Percentiles rank a stretch among this genome's conserved stretches.
Conservation (phyloP, 2,797 vertebrate genomes). For the Ispidina lecontei region DNA sequence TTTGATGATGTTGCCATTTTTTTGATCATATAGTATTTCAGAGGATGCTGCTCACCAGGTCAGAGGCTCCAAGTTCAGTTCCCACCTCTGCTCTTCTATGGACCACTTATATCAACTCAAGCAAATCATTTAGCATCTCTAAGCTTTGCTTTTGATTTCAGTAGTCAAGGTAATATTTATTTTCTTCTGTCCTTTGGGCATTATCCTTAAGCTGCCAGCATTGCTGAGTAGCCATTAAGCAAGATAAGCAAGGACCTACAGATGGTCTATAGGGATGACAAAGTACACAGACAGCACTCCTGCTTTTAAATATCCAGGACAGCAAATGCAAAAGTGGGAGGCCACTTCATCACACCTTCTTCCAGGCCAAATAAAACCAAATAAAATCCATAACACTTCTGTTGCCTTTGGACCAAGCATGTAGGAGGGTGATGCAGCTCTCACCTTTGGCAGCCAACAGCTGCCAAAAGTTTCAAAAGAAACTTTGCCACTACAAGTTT, state of each 20-base stretch:
- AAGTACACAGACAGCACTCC: neutral
- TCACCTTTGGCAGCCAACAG: neutral
- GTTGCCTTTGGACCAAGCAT: neutral
- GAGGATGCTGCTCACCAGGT: neutral
- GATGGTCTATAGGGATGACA: neutral
- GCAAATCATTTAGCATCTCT: neutral
- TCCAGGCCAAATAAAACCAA: neutral
- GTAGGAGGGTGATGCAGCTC: neutral
- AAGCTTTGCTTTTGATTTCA: conserved; percentile 2
- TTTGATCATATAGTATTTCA: neutral
- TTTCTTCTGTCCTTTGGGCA: neutral
- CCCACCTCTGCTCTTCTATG: neutral
- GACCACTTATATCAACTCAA: neutral
- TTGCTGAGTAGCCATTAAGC: neutral
- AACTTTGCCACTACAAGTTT: neutral
- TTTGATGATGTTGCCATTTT: neutral
- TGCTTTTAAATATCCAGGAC: neutral
- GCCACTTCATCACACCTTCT: neutral
- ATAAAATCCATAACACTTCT: neutral
- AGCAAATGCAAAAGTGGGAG: neutral
- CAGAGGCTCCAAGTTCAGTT: neutral
- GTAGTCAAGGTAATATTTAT: conserved; percentile 6
- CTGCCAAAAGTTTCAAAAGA: neutral
- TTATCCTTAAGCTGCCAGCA: neutral
- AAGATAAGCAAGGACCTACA: neutral